Percentiles rank a stretch among this genome's conserved stretches.
phyloP scores from a whole-genome alignment of 2,797 vertebrate species.

The Yasuhikotakia modesta region DNA sequence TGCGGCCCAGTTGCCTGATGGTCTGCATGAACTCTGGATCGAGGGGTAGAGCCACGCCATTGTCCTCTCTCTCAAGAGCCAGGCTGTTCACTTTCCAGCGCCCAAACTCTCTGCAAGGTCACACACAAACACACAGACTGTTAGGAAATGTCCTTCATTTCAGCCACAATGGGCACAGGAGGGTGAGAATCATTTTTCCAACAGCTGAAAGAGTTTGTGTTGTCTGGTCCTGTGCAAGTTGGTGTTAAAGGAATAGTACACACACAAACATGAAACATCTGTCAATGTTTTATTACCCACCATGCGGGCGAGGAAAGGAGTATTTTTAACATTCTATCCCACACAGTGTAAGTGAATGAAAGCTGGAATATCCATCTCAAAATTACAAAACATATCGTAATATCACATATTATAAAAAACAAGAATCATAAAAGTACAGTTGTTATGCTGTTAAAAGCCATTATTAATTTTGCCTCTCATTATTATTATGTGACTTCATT shows the following conservation, averaged over 20 bases:
- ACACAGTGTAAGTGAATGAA: too few relatives aligned
- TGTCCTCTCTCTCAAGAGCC: slow-evolving; percentile 92
- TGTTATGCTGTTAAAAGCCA: too few relatives aligned
- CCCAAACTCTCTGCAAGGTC: slow-evolving; percentile 92
- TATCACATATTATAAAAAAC: too few relatives aligned
- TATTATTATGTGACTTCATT: too few relatives aligned
- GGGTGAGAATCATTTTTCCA: slow-evolving; percentile 27
- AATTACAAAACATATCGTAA: too few relatives aligned
- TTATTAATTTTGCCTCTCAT: too few relatives aligned
- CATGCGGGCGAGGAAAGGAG: too few relatives aligned
- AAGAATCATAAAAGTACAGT: too few relatives aligned
- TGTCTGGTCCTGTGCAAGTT: slow-evolving; percentile 7
- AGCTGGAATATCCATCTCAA: too few relatives aligned
- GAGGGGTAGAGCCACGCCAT: slow-evolving; percentile 90
- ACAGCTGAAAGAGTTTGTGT: slow-evolving; percentile 41
- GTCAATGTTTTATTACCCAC: too few relatives aligned
- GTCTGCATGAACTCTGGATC: slow-evolving; percentile 96
- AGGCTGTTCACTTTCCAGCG: slow-evolving; percentile 99
- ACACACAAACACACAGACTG: slow-evolving; percentile 54
- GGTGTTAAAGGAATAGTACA: neutral
- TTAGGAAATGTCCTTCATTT: slow-evolving; percentile 57
- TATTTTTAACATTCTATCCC: too few relatives aligned
- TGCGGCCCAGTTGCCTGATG: slow-evolving; percentile 91
- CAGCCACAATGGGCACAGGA: slow-evolving; percentile 19
- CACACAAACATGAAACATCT: neutral